Conservation (phyloP, 2,113 vertebrate genomes). For the Calidris pugnax region DNA sequence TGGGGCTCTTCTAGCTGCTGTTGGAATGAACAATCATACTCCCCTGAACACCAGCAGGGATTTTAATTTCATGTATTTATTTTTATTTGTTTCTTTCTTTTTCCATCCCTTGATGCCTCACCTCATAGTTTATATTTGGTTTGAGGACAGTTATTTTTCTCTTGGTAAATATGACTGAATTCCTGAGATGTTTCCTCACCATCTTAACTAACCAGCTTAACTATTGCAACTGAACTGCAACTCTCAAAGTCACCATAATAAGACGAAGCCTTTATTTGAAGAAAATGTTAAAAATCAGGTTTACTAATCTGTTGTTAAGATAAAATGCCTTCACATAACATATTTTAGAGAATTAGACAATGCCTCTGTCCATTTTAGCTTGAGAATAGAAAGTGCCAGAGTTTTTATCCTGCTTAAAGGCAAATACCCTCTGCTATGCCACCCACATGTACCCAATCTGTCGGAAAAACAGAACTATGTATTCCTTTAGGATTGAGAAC, state of each 20-base stretch:
- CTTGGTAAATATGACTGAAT: neutral
- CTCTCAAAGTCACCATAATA: neutral
- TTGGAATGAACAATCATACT: neutral
- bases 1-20: neutral
- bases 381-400: neutral
- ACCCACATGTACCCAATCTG: constrained; percentile 24
- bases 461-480: constrained; percentile 29
- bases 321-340: neutral
- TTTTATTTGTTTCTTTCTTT: neutral
- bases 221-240: neutral
- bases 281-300: neutral
- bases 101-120: neutral
- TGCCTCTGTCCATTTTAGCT: neutral
- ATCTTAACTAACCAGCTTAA: neutral
- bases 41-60: neutral
- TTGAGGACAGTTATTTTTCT: neutral
- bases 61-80: neutral
- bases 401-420: constrained; percentile 46
- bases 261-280: neutral
- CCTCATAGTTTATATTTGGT: neutral
- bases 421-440: constrained; percentile 45
- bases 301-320: neutral
- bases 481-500: constrained; percentile 48
- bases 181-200: neutral
- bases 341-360: constrained; percentile 9